A percentile compares a stretch with the other conserved stretches of the same genome.
Evolutionary conservation across 1,140 invertebrate genomes (phyloP).

Genomic region (Brachionus plicatilis): DNA sequence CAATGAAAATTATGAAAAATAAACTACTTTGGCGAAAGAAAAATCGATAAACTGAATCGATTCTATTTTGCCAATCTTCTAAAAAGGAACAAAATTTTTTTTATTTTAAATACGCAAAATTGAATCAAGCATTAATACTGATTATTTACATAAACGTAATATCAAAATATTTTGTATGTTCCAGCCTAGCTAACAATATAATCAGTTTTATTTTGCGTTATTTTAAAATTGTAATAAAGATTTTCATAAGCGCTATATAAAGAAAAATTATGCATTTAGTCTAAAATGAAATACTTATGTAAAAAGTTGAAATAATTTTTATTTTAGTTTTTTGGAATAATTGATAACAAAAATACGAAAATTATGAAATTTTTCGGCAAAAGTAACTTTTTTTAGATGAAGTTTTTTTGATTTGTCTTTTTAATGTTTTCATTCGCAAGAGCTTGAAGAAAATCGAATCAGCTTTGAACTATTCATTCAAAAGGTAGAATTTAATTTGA

Average conservation of each 20-base stretch:
- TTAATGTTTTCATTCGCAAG: not conserved
- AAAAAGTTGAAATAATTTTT: conserved; percentile 2
- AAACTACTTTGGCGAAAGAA: not conserved
- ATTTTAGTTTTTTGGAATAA: conserved; percentile 26
- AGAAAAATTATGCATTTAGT: not conserved
- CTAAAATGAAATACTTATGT: not conserved
- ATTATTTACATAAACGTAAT: not conserved
- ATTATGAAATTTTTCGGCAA: conserved; percentile 25
- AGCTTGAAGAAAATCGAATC: not conserved
- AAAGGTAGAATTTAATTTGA: not conserved
- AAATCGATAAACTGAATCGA: not conserved
- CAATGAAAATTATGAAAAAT: not conserved
- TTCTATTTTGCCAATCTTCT: not conserved
- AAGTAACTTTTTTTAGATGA: not conserved
- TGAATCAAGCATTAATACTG: not conserved
- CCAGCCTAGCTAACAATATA: not conserved
- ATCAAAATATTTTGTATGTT: not conserved
- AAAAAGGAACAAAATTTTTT: not conserved
- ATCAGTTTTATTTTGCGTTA: conserved; percentile 1
- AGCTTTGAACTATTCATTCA: conserved; percentile 11
- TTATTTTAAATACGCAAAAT: not conserved
- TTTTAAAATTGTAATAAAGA: not conserved
- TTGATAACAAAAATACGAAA: conserved; percentile 4
- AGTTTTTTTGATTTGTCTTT: not conserved
- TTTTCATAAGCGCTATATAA: not conserved